Conservation (phyloP, 2,888 invertebrate genomes). For the Xylophagus ater region DNA sequence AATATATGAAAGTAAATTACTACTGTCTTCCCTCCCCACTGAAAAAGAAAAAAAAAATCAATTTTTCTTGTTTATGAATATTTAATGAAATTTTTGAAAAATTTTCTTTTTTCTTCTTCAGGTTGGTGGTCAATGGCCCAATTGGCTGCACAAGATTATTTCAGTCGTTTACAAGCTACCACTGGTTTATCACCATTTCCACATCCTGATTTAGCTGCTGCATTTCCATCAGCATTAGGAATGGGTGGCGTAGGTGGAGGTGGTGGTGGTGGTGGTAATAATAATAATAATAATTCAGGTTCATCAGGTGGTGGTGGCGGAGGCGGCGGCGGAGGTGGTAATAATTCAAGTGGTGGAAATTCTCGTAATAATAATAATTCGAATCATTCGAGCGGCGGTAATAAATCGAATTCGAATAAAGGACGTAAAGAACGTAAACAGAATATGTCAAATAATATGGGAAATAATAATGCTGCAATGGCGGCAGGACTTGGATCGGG, state of each 20-base stretch:
- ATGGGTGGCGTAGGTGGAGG: conserved; percentile 23
- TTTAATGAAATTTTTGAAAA: conserved; percentile 1
- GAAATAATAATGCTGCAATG: conserved; percentile 27
- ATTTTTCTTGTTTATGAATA: too few species aligned
- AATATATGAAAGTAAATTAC: too few species aligned
- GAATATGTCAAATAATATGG: conserved; percentile 32
- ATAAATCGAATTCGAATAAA: conserved; percentile 30
- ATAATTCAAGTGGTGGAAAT: conserved; percentile 15
- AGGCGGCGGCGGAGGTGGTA: conserved; percentile 37
- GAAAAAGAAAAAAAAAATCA: not conserved
- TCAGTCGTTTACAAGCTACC: conserved; percentile 70
- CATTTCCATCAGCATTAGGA: conserved; percentile 40
- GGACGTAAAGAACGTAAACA: conserved; percentile 37
- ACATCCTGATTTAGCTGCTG: conserved; percentile 50
- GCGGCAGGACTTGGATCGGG: conserved; percentile 34
- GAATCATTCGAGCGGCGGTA: conserved; percentile 21
- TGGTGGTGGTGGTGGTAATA: conserved; percentile 26
- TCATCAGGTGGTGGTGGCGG: conserved; percentile 32
- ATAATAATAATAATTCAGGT: too few species aligned
- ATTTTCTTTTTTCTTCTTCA: conserved; percentile 29
- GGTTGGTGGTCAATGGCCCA: conserved; percentile 92
- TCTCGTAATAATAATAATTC: conserved; percentile 6
- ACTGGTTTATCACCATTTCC: conserved; percentile 63
- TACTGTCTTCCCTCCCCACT: too few species aligned
- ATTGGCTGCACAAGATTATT: conserved; percentile 76